phyloP scores from a whole-genome alignment of 2,797 vertebrate genomes.

The Caiman crocodilus region DNA sequence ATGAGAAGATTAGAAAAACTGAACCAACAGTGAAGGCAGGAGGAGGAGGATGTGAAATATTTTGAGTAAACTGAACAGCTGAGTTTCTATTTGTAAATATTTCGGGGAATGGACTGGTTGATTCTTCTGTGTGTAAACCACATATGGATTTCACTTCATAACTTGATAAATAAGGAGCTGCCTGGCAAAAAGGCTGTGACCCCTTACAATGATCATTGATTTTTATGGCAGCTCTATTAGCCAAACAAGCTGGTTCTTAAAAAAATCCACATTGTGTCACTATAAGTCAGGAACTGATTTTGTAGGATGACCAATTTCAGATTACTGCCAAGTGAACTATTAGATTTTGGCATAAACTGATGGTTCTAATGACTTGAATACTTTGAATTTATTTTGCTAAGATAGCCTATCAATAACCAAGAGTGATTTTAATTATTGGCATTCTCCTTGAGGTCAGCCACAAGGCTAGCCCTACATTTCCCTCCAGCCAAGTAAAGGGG shows the following conservation, averaged over 20 bases:
- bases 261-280: not conserved
- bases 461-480: not conserved
- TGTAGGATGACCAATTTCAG: not conserved
- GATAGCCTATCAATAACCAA: not conserved
- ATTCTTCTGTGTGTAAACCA: not conserved
- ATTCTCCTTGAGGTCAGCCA: not conserved
- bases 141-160: too few species aligned
- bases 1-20: not conserved
- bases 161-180: not conserved
- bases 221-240: not conserved
- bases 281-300: not conserved
- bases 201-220: not conserved
- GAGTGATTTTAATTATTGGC: not conserved
- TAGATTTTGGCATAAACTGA: not conserved
- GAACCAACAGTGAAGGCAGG: not conserved
- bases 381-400: too few species aligned
- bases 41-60: too few species aligned
- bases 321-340: not conserved
- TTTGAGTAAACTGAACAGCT: too few species aligned
- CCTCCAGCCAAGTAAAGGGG: not conserved
- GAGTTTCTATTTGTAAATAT: too few species aligned
- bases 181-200: not conserved
- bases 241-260: not conserved
- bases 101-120: not conserved
- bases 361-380: not conserved